Percentiles rank a stretch among this genome's conserved stretches.
Evolutionary conservation across 2,113 vertebrate species (phyloP).

Genomic region (Tenebrosternarchus preto): DNA sequence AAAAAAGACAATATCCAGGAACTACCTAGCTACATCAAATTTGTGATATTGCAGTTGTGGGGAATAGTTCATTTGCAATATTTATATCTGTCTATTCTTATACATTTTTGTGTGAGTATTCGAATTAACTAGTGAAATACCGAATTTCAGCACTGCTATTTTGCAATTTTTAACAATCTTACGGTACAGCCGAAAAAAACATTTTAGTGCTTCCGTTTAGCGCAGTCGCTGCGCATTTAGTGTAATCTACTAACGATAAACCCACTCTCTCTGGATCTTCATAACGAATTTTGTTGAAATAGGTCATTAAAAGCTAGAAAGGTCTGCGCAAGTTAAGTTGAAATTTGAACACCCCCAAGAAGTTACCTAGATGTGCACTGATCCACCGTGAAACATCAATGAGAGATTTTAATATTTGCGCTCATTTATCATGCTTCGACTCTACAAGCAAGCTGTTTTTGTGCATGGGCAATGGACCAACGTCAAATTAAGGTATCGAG

Average conservation of each 20-base stretch:
- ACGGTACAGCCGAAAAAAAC: neutral
- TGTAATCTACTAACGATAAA: neutral
- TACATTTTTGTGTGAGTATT: too few species aligned
- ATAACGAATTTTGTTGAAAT: too few species aligned
- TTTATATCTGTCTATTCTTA: too few species aligned
- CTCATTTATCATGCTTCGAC: conserved; percentile 8
- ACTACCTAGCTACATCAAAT: too few species aligned
- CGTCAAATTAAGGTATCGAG: neutral
- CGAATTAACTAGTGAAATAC: too few species aligned
- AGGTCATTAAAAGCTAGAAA: too few species aligned
- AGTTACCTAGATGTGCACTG: too few species aligned
- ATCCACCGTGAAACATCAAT: neutral
- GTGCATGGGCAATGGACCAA: neutral
- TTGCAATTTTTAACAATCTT: neutral
- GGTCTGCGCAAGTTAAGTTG: neutral
- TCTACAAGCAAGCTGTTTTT: conserved; percentile 11
- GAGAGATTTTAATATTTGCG: neutral
- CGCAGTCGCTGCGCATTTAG: neutral
- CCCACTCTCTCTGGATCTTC: neutral
- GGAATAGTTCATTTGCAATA: too few species aligned
- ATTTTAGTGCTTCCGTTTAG: neutral
- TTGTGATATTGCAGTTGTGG: too few species aligned
- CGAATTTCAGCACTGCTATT: too few species aligned
- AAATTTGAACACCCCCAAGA: neutral
- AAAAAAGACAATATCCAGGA: too few species aligned